Percentiles rank a stretch among this genome's conserved stretches.
phyloP scores from a whole-genome alignment of 1,140 invertebrate genomes.

The Trichonephila clavata region DNA sequence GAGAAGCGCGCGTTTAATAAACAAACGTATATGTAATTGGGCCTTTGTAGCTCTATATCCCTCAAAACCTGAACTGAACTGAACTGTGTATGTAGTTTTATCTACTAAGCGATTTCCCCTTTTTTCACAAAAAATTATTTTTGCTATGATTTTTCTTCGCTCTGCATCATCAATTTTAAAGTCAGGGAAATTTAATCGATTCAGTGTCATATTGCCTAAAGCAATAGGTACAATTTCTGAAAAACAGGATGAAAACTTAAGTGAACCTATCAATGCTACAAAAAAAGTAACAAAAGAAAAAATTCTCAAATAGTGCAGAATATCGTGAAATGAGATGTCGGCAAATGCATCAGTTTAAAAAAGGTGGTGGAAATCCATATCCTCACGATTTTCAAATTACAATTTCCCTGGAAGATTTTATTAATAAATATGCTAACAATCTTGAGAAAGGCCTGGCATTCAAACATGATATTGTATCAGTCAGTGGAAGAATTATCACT shows the following conservation, averaged over 20 bases:
- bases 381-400: slow-evolving; percentile 99
- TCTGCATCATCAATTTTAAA: not conserved
- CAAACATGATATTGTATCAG: slow-evolving; percentile 87
- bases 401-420: slow-evolving; percentile 93
- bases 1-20: too few species aligned
- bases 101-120: too few species aligned
- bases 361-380: slow-evolving; percentile 91
- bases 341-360: slow-evolving; percentile 90
- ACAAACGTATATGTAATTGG: too few species aligned
- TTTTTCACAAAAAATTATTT: not conserved
- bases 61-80: slow-evolving; percentile 77
- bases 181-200: not conserved
- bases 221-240: slow-evolving; percentile 41
- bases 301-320: slow-evolving; percentile 93
- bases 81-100: not conserved
- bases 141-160: not conserved
- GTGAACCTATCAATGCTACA: slow-evolving; percentile 82
- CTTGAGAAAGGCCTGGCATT: slow-evolving; percentile 87
- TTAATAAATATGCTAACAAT: slow-evolving; percentile 89
- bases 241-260: slow-evolving; percentile 95
- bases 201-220: too few species aligned
- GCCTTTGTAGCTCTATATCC: too few species aligned
- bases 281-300: slow-evolving; percentile 83
- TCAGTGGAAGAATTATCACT: slow-evolving; percentile 95
- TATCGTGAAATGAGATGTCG: slow-evolving; percentile 92